Conservation (phyloP, 2,888 invertebrate genomes). For the Drosophila ezoana region DNA sequence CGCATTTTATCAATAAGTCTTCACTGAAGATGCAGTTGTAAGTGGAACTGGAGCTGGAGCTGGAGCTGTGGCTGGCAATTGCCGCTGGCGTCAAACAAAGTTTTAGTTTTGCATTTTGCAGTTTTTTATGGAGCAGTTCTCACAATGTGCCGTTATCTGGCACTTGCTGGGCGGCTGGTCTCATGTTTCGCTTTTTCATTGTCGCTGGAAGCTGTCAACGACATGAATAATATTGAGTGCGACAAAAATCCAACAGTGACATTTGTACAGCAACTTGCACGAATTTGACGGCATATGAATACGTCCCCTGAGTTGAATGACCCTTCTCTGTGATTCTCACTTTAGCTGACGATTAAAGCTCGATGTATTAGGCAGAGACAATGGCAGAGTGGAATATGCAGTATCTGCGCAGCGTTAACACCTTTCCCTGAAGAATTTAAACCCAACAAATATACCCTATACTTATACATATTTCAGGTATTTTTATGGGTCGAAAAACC, state of each 20-base stretch:
- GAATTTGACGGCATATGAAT: conserved; percentile 18
- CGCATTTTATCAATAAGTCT: conserved; percentile 52
- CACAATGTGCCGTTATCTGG: conserved; percentile 73
- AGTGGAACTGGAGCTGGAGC: conserved; percentile 11
- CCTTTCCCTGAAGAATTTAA: neutral
- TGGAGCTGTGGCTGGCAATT: conserved; percentile 18
- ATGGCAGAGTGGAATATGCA: neutral
- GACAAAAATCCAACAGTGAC: conserved; percentile 37
- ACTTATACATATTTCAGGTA: too few relatives aligned
- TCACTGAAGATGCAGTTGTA: conserved; percentile 17
- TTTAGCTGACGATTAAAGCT: neutral
- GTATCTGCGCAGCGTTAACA: neutral
- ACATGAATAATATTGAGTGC: conserved; percentile 62
- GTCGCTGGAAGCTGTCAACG: conserved; percentile 64
- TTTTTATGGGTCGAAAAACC: too few relatives aligned
- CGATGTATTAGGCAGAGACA: neutral
- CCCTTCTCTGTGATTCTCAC: conserved; percentile 3
- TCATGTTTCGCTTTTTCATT: conserved; percentile 70
- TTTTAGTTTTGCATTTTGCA: conserved; percentile 35
- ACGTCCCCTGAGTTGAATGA: conserved; percentile 21
- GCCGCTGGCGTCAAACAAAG: conserved; percentile 41
- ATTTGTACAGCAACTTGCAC: neutral
- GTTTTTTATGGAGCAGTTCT: conserved; percentile 53
- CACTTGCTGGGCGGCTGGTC: conserved; percentile 66
- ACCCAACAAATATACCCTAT: too few relatives aligned